Evolutionary conservation across 1,140 invertebrate species (phyloP).

Genomic region (Leptoteleia sp.): DNA sequence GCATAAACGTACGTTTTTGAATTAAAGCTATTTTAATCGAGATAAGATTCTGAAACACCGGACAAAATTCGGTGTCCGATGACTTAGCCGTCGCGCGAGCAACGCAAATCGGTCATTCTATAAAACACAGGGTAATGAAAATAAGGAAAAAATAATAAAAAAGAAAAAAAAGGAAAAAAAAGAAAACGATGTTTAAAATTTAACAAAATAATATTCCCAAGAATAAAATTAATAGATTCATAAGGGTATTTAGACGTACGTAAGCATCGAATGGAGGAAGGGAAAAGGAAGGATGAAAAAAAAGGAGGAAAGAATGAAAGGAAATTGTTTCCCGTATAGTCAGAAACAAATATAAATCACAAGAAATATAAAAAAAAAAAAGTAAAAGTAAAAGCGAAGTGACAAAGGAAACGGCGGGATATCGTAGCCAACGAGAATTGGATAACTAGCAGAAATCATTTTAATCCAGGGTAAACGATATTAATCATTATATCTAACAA

Average conservation of each 20-base stretch:
- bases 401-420: slow-evolving; percentile 60
- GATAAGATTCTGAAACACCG: slow-evolving; percentile 43
- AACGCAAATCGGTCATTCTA: slow-evolving; percentile 68
- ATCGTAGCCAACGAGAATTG: slow-evolving; percentile 73
- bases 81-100: slow-evolving; percentile 62
- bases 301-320: slow-evolving; percentile 1
- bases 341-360: slow-evolving; percentile 67
- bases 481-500: slow-evolving; percentile 75
- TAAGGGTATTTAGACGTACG: slow-evolving; percentile 75
- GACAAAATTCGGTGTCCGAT: slow-evolving; percentile 49
- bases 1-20: slow-evolving; percentile 37
- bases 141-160: too few relatives aligned
- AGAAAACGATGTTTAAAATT: slow-evolving; percentile 70
- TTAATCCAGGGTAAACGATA: slow-evolving; percentile 80
- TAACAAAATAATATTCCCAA: slow-evolving; percentile 73
- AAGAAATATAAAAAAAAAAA: too few relatives aligned
- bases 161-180: slow-evolving; percentile 74
- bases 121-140: slow-evolving; percentile 80
- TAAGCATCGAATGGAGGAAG: slow-evolving; percentile 67
- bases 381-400: slow-evolving; percentile 47
- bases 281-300: slow-evolving; percentile 3
- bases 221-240: slow-evolving; percentile 72
- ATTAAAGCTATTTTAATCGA: slow-evolving; percentile 46
- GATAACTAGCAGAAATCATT: slow-evolving; percentile 76
- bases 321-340: slow-evolving; percentile 77